Evolutionary conservation across 1,140 invertebrate genomes (phyloP).

Genomic region (Penaeus chinensis): DNA sequence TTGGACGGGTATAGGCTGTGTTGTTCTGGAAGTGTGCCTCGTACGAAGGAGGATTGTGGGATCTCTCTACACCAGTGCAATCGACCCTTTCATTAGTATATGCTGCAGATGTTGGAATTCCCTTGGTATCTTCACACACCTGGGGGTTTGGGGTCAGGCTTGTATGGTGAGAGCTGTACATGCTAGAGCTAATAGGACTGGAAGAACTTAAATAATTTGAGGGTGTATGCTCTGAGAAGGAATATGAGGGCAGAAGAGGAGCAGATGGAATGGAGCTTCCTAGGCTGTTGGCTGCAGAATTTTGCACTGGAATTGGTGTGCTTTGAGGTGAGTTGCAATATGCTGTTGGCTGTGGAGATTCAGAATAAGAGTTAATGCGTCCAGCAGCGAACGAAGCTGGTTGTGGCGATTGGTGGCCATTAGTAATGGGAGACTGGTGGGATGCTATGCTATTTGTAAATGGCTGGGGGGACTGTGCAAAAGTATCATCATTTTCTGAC

Average conservation of each 20-base stretch:
- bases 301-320: neutral
- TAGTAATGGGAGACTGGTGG: neutral
- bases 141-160: too few relatives aligned
- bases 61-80: constrained; percentile 13
- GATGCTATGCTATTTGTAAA: neutral
- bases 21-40: constrained; percentile 44
- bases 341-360: constrained; percentile 17
- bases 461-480: constrained; percentile 18
- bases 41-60: constrained; percentile 47
- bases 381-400: constrained; percentile 1
- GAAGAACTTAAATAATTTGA: too few relatives aligned
- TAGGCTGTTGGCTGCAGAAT: neutral
- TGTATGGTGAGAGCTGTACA: too few relatives aligned
- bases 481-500: constrained; percentile 1
- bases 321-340: constrained; percentile 26
- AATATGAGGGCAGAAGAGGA: constrained; percentile 21
- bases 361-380: constrained; percentile 15
- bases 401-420: constrained; percentile 16
- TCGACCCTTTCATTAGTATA: too few relatives aligned
- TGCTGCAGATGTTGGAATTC: too few relatives aligned
- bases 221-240: neutral
- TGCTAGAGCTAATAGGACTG: too few relatives aligned
- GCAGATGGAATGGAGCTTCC: neutral
- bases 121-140: too few relatives aligned
- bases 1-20: constrained; percentile 19